phyloP scores from a whole-genome alignment of 1,140 invertebrate genomes.

The Nephila pilipes region DNA sequence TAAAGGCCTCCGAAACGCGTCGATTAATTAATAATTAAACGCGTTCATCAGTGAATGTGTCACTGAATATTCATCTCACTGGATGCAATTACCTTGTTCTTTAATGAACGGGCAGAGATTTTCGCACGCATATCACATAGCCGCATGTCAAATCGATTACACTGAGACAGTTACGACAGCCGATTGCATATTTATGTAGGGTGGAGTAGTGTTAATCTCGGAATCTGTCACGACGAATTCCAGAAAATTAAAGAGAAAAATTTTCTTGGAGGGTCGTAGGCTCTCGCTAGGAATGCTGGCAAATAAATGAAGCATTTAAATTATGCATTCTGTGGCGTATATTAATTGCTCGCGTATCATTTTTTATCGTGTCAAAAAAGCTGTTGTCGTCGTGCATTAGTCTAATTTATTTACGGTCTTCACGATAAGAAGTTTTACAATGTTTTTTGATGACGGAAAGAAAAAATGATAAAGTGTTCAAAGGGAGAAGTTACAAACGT shows the following conservation, averaged over 20 bases:
- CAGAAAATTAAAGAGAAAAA: conserved; percentile 4
- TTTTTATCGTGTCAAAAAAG: neutral
- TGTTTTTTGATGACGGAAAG: too few relatives aligned
- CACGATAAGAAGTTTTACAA: too few relatives aligned
- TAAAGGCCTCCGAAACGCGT: neutral
- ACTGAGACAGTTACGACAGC: neutral
- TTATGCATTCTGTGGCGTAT: neutral
- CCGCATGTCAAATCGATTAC: neutral
- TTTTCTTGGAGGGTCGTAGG: neutral
- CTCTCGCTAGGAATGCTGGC: neutral
- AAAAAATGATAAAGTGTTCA: too few relatives aligned
- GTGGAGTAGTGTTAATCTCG: conserved; percentile 8
- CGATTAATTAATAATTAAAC: neutral
- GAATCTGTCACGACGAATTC: conserved; percentile 24
- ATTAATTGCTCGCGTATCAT: neutral
- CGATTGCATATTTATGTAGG: conserved; percentile 4
- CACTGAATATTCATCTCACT: neutral
- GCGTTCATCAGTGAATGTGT: neutral
- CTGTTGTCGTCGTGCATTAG: neutral
- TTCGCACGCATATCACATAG: conserved; percentile 24
- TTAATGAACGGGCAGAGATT: neutral
- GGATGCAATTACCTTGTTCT: neutral
- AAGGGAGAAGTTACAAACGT: too few relatives aligned
- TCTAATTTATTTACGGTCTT: neutral
- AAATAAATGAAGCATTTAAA: neutral